Base-by-base conservation (phyloP, 2,113 vertebrate species). In the Aythya baeri region DNA sequence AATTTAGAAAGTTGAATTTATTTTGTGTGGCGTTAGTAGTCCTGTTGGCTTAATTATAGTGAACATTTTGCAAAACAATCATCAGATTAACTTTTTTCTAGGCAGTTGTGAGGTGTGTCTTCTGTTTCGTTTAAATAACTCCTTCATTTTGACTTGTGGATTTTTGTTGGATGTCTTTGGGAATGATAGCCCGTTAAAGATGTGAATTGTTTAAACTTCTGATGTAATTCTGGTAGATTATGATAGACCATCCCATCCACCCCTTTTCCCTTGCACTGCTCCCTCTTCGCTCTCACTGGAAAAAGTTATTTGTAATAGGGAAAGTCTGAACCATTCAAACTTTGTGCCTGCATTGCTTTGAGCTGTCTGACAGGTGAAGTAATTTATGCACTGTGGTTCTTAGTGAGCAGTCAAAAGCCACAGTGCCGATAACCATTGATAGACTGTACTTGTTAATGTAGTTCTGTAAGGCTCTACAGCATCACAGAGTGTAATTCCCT, bases 391-490 rank as follows among this genome's bases (percentile, higher is more conserved):
- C 92, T 95, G 91, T 95, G 90, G 88, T 85, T 93, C 92, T 91
- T 90, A 93, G 88, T 89, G 88, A 96, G 65, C 83, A 92, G 88
- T 96, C 92, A 96, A 93, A 97, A 96, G 86, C 92, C 94, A 96
- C 83, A 87, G 88, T 90, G 79, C 88, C 44, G 26, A 90, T 96
- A 96, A 95, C 92, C 94, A 94, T 88, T 95, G 94, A 96, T 94
- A 92, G 91, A 67, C 90, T 95, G 68, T 96, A 92, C 65, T 94
- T 86, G 80, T 97, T 93, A 90, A 93, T 92, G 66, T 93, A 72
- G 91, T 95, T 89, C 77, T 92, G 11, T 79, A 86, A 93, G 90
- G 87, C 65, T 93, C 80, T 77, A 52, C 41, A 94, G 75, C 62
- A 88, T 86, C 63, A 88, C 66, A 85, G 89, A 67, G 20, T 81